A percentile compares a stretch with the other conserved stretches of the same genome.
Evolutionary conservation across 2,113 vertebrate genomes (phyloP).

Genomic region (Hyperopisus bebe): DNA sequence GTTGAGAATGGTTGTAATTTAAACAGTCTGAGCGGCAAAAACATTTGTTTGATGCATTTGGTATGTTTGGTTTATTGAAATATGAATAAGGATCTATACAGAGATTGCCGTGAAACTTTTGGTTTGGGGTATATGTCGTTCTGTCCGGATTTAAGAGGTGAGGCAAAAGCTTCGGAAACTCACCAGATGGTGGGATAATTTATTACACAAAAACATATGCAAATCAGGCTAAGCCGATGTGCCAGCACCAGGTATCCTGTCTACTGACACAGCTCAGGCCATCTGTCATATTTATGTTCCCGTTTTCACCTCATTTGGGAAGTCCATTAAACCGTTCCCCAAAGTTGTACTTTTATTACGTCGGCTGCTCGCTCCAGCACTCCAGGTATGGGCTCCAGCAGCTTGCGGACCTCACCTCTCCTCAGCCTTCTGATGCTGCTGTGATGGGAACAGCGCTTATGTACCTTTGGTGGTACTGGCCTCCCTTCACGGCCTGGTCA

Average conservation of each 20-base stretch:
- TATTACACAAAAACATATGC: slow-evolving; percentile 46
- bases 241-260: slow-evolving; percentile 29
- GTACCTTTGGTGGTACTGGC: background rate
- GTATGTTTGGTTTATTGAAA: background rate
- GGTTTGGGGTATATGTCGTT: background rate
- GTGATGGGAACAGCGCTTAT: no score
- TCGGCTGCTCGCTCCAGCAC: background rate
- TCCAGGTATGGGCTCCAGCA: background rate
- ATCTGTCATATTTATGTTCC: slow-evolving; percentile 36
- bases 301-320: slow-evolving; percentile 21
- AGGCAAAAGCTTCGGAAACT: slow-evolving; percentile 11
- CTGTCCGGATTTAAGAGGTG: slow-evolving; percentile 22
- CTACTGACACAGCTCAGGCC: slow-evolving; percentile 29
- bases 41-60: background rate
- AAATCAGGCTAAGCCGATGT: slow-evolving; percentile 37
- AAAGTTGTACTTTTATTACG: slow-evolving; percentile 8
- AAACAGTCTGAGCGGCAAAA: background rate
- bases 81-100: background rate
- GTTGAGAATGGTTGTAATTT: background rate
- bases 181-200: slow-evolving; percentile 41
- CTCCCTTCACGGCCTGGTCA: background rate
- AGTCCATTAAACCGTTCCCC: slow-evolving; percentile 14
- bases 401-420: background rate
- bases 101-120: background rate
- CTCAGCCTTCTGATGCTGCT: background rate